phyloP scores from a whole-genome alignment of 1,140 invertebrate genomes.

The Apis florea region DNA sequence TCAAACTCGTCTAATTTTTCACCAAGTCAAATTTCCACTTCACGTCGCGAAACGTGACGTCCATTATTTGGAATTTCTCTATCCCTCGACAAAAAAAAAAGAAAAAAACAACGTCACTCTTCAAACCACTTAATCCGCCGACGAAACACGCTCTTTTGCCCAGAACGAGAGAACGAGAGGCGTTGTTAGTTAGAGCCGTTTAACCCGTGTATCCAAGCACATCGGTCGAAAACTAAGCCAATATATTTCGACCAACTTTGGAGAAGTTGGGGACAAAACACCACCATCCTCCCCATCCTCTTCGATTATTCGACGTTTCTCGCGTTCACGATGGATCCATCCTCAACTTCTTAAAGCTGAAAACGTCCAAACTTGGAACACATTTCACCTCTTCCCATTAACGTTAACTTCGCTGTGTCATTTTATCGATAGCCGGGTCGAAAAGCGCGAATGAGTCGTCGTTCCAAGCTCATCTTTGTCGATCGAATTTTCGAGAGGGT shows the following conservation, averaged over 20 bases:
- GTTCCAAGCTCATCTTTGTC: no score
- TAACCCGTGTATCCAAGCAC: constrained; percentile 55
- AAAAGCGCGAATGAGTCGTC: no score
- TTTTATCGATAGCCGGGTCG: no score
- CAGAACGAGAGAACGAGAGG: neutral
- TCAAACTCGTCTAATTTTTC: neutral
- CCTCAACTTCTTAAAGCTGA: constrained; percentile 72
- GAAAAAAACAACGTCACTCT: no score
- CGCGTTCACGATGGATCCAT: constrained; percentile 65
- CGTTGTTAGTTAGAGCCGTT: constrained; percentile 38
- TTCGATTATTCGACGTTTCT: constrained; percentile 12
- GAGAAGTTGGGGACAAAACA: constrained; percentile 64
- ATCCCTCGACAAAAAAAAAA: no score
- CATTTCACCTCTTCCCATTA: constrained; percentile 71
- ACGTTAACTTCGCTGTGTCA: constrained; percentile 66
- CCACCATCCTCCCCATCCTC: neutral
- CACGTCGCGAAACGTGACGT: no score
- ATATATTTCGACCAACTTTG: constrained; percentile 58
- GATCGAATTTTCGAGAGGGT: constrained; percentile 16
- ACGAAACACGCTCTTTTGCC: no score
- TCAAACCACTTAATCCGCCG: no score
- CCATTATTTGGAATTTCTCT: no score
- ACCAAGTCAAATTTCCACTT: neutral
- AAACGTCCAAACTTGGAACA: constrained; percentile 72
- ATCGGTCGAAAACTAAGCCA: constrained; percentile 65